Evolutionary conservation across 2,113 vertebrate genomes (phyloP).

Genomic region (Pungitius pungitius): DNA sequence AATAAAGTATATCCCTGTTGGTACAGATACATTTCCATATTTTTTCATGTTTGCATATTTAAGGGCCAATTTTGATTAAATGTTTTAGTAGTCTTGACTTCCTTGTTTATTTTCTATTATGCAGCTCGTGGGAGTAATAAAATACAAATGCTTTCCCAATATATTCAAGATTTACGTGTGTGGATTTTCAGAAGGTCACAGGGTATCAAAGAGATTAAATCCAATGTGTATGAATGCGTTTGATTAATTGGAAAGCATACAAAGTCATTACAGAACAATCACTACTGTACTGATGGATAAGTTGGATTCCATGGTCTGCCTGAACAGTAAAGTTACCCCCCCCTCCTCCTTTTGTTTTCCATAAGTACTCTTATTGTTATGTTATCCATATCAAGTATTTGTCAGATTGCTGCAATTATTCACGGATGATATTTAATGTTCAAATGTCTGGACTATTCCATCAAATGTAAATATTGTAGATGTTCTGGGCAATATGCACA

Average conservation of each 20-base stretch:
- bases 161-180: background rate
- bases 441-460: background rate
- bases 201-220: background rate
- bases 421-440: background rate
- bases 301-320: too few relatives aligned
- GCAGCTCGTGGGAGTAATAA: background rate
- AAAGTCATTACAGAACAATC: background rate
- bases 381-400: background rate
- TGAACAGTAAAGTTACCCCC: background rate
- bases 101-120: background rate
- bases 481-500: background rate
- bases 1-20: background rate
- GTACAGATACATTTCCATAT: conserved; percentile 17
- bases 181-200: background rate
- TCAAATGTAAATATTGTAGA: background rate
- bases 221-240: background rate
- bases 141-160: background rate
- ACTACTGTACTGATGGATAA: background rate
- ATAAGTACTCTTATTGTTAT: background rate
- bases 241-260: too few relatives aligned
- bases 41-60: conserved; percentile 10
- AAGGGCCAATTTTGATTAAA: conserved; percentile 26
- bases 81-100: conserved; percentile 18
- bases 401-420: background rate
- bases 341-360: background rate